These are phyloP conservation scores for Poecile atricapillus DNA, from an alignment of 2,113 vertebrate species.

Conservation along the genomic window DNA sequence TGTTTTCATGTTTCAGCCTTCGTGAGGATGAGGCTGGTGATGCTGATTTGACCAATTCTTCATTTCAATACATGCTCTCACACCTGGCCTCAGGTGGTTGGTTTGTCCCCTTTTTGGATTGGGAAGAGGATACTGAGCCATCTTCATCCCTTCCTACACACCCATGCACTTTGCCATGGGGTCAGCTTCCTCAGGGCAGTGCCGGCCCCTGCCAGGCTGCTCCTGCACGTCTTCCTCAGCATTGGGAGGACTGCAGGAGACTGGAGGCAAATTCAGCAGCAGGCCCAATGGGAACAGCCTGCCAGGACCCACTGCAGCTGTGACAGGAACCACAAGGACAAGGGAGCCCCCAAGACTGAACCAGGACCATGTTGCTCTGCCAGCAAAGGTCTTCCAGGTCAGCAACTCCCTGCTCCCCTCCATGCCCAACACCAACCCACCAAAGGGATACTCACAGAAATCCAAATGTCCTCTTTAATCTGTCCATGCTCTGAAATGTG, in stretches of 20 bases:
- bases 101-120: fast-evolving
- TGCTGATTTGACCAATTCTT: neutral
- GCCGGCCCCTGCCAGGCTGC: neutral
- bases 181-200: neutral
- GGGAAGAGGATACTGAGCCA: neutral
- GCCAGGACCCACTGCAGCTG: neutral
- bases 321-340: neutral
- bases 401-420: neutral
- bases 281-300: neutral
- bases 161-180: fast-evolving
- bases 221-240: neutral
- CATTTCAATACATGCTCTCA: neutral
- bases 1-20: neutral
- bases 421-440: neutral
- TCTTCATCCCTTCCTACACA: neutral
- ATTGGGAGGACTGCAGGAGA: neutral
- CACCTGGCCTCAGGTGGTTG: neutral
- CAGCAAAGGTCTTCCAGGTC: neutral
- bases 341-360: neutral
- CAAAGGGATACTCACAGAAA: neutral
- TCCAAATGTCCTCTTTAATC: neutral
- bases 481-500: neutral
- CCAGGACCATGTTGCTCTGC: neutral
- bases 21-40: neutral
- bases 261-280: neutral